A percentile compares a stretch with the other conserved stretches of the same genome.
phyloP scores from a whole-genome alignment of 2,797 vertebrate species.

The Cossypha heuglini region DNA sequence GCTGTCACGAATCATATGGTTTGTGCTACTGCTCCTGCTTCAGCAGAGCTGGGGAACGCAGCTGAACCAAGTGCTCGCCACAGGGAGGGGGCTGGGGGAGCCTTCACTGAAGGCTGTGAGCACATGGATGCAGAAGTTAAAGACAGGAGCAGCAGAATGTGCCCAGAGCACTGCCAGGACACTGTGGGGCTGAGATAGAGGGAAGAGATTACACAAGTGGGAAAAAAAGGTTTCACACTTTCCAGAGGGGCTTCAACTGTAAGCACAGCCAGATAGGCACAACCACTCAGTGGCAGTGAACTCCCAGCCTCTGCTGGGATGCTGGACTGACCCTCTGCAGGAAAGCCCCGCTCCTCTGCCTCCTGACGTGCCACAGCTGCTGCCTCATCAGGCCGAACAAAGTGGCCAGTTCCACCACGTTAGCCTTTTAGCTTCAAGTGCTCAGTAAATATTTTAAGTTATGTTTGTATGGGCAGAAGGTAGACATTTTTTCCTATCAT shows the following conservation, averaged over 20 bases:
- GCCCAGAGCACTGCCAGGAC: not conserved
- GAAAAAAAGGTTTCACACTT: not conserved
- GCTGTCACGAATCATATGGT: slow-evolving; percentile 38
- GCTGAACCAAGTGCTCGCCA: accelerated
- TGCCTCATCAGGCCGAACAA: not conserved
- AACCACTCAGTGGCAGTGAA: not conserved
- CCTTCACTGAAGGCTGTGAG: accelerated
- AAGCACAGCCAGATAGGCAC: not conserved
- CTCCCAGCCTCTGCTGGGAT: not conserved
- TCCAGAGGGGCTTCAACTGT: not conserved
- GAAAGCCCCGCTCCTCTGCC: not conserved
- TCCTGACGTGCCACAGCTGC: not conserved
- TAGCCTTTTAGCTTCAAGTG: slow-evolving; percentile 40
- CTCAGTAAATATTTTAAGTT: slow-evolving; percentile 62
- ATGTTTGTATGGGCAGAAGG: slow-evolving; percentile 47
- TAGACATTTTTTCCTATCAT: slow-evolving; percentile 12
- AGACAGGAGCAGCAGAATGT: not conserved
- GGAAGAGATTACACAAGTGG: not conserved
- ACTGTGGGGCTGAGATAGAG: not conserved
- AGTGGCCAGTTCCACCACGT: slow-evolving; percentile 47
- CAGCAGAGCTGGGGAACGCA: not conserved
- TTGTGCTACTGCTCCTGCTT: slow-evolving; percentile 13
- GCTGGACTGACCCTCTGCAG: not conserved
- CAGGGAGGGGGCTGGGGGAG: not conserved
- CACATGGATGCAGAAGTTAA: not conserved